phyloP scores from a whole-genome alignment of 2,797 vertebrate species.

The Spinibarbus caldwelli region DNA sequence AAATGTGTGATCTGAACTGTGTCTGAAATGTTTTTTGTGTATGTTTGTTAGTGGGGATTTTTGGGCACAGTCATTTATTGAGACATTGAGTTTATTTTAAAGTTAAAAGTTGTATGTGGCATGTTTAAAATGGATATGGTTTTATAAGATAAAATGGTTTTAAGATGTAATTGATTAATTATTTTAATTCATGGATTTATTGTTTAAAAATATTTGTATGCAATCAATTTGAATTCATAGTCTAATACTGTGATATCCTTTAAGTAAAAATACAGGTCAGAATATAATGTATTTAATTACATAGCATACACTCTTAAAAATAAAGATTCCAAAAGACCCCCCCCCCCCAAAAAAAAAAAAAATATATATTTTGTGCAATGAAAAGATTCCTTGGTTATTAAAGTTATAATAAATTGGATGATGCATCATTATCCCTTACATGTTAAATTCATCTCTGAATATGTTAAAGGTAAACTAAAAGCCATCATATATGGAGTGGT shows the following conservation, averaged over 20 bases:
- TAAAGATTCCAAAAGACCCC: too few relatives aligned
- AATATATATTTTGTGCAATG: too few relatives aligned
- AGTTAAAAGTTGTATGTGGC: background rate
- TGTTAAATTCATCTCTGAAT: background rate
- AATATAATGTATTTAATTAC: background rate
- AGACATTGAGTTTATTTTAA: background rate
- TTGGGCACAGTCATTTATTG: background rate
- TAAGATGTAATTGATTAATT: background rate
- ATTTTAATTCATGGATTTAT: background rate
- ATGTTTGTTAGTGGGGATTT: background rate
- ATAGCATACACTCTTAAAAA: background rate
- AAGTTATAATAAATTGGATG: background rate
- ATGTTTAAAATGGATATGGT: too few relatives aligned
- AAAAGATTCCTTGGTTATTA: too few relatives aligned
- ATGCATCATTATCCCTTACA: background rate
- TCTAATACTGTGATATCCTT: background rate
- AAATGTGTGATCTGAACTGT: background rate
- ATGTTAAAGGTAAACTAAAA: background rate
- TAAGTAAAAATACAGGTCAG: background rate
- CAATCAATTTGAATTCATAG: background rate
- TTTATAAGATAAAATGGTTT: background rate
- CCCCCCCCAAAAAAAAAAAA: too few relatives aligned
- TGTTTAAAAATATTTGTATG: background rate
- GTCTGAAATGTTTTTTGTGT: background rate
- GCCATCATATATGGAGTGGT: background rate